These are phyloP conservation scores for Eira barbara DNA, from an alignment of 2,113 vertebrate genomes.

Conservation along the genomic window DNA sequence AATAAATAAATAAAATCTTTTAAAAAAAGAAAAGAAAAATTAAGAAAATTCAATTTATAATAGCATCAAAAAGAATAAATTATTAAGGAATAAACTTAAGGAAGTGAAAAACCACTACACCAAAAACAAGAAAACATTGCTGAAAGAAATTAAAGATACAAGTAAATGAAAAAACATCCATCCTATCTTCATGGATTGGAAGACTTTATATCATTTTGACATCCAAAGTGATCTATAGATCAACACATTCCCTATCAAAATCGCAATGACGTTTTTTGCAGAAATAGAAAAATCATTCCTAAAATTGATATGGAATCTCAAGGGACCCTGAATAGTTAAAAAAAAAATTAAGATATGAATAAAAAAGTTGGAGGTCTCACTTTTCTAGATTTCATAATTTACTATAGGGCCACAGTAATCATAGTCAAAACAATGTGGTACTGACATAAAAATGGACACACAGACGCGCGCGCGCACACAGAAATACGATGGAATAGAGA, in stretches of 20 bases:
- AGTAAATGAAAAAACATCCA: background rate
- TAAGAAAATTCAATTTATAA: background rate
- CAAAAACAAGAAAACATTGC: background rate
- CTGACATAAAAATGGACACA: background rate
- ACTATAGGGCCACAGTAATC: background rate
- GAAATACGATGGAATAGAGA: background rate
- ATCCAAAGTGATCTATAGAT: background rate
- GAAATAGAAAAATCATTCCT: background rate
- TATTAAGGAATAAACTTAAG: background rate
- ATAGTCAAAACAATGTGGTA: background rate
- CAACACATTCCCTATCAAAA: background rate
- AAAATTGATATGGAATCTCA: background rate
- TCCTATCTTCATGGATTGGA: background rate
- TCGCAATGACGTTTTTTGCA: background rate
- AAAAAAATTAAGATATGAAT: background rate
- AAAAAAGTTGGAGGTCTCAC: background rate
- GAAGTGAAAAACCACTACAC: background rate
- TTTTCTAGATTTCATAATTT: background rate
- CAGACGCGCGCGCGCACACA: background rate
- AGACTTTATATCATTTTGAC: background rate
- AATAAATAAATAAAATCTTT: too few species aligned
- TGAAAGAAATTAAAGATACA: background rate
- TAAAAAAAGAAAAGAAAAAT: background rate
- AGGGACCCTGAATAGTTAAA: background rate
- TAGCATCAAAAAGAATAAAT: background rate